phyloP scores from a whole-genome alignment of 2,888 invertebrate species.

The Sinopyrophorus schimmeli region DNA sequence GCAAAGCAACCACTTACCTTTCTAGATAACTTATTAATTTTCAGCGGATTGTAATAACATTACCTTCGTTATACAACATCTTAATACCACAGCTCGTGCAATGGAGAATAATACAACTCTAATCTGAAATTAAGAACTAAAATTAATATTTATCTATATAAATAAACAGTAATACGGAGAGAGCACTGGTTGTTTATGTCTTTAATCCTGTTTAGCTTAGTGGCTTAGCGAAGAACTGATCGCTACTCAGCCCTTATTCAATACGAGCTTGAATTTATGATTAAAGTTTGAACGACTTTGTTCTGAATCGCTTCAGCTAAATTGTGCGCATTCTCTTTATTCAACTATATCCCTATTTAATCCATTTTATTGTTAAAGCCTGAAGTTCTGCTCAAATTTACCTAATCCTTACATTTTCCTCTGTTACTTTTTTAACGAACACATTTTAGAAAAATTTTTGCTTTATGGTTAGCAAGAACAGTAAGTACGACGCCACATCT shows the following conservation, averaged over 20 bases:
- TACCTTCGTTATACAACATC: slow-evolving; percentile 4
- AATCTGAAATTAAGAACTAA: slow-evolving; percentile 12
- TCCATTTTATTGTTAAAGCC: slow-evolving; percentile 53
- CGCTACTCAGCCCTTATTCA: slow-evolving; percentile 42
- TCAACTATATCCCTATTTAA: slow-evolving; percentile 51
- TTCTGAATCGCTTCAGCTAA: slow-evolving; percentile 52
- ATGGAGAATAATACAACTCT: not conserved
- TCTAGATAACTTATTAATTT: slow-evolving; percentile 16
- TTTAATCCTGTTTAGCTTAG: slow-evolving; percentile 29
- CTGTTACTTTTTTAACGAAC: slow-evolving; percentile 24
- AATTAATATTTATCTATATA: slow-evolving; percentile 22
- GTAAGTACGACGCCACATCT: no score
- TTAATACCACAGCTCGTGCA: slow-evolving; percentile 1
- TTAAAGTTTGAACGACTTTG: slow-evolving; percentile 53
- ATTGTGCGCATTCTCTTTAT: slow-evolving; percentile 54
- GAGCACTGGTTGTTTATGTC: slow-evolving; percentile 23
- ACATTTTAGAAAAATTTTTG: no score
- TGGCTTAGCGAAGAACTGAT: slow-evolving; percentile 35
- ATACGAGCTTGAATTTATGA: slow-evolving; percentile 50
- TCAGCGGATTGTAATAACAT: slow-evolving; percentile 5
- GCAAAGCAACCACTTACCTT: slow-evolving; percentile 20
- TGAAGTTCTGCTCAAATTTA: slow-evolving; percentile 48
- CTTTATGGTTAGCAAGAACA: no score
- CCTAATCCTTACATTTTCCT: slow-evolving; percentile 28
- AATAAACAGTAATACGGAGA: slow-evolving; percentile 21